phyloP scores from a whole-genome alignment of 1,140 invertebrate species.

The Drosophila ambigua region DNA sequence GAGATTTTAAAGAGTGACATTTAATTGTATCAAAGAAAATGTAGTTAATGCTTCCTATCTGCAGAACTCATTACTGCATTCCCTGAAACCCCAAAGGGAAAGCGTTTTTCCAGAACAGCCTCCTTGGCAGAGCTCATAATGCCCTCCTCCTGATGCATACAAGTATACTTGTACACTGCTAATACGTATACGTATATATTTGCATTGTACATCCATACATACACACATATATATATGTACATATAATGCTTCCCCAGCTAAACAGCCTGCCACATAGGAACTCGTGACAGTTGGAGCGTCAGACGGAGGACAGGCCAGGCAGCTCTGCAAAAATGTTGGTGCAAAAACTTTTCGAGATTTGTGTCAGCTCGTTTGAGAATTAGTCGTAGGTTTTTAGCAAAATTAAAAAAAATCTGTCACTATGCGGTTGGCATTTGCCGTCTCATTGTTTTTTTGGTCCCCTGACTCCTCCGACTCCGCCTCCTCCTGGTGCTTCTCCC shows the following conservation, averaged over 20 bases:
- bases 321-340: constrained; percentile 61
- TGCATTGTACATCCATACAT: too few species aligned
- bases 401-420: constrained; percentile 78
- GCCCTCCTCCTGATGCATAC: constrained; percentile 15
- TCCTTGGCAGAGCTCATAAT: constrained; percentile 20
- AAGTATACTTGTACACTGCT: background rate
- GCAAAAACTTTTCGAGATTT: constrained; percentile 76
- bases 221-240: constrained; percentile 3
- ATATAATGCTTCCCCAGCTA: constrained; percentile 7
- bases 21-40: too few species aligned
- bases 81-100: too few species aligned
- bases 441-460: constrained; percentile 68
- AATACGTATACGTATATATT: background rate
- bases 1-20: too few species aligned
- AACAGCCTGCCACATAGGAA: constrained; percentile 40
- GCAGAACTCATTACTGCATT: too few species aligned
- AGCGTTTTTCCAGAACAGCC: constrained; percentile 10
- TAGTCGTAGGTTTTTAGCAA: constrained; percentile 80
- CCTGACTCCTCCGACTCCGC: constrained; percentile 11
- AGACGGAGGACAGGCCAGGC: constrained; percentile 28
- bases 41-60: too few species aligned
- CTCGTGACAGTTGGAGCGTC: constrained; percentile 27
- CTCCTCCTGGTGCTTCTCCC: background rate
- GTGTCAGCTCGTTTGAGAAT: constrained; percentile 81
- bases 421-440: constrained; percentile 70